Conservation (phyloP, 2,797 vertebrate genomes). For the Halcyon smyrnensis region DNA sequence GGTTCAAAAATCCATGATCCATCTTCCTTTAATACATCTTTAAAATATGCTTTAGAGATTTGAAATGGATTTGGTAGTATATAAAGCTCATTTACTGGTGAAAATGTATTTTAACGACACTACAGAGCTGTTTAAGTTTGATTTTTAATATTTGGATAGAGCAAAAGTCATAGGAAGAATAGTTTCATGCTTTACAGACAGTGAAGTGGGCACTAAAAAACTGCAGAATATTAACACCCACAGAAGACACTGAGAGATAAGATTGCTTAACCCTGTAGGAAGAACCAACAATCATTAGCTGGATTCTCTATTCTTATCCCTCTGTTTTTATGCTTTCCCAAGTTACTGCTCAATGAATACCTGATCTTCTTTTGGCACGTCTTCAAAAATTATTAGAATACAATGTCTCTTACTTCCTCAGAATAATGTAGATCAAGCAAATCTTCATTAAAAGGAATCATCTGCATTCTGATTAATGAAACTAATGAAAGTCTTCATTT, state of each 20-base stretch:
- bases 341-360: neutral
- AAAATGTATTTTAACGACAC: neutral
- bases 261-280: neutral
- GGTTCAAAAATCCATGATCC: neutral
- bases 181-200: neutral
- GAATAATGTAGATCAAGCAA: neutral
- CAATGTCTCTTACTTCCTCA: neutral
- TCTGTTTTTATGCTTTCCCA: neutral
- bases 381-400: neutral
- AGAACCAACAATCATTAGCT: neutral
- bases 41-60: neutral
- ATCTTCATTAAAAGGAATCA: neutral
- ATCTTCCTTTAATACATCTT: neutral
- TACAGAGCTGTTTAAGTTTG: neutral
- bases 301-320: neutral
- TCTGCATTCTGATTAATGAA: neutral
- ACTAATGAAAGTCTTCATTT: neutral
- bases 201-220: neutral
- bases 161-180: neutral
- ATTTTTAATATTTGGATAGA: neutral
- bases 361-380: neutral
- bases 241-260: neutral
- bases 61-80: neutral
- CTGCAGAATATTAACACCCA: neutral
- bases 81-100: neutral